A percentile compares a stretch with the other conserved stretches of the same genome.
phyloP scores from a whole-genome alignment of 2,113 vertebrate genomes.

The Columba janthina region DNA sequence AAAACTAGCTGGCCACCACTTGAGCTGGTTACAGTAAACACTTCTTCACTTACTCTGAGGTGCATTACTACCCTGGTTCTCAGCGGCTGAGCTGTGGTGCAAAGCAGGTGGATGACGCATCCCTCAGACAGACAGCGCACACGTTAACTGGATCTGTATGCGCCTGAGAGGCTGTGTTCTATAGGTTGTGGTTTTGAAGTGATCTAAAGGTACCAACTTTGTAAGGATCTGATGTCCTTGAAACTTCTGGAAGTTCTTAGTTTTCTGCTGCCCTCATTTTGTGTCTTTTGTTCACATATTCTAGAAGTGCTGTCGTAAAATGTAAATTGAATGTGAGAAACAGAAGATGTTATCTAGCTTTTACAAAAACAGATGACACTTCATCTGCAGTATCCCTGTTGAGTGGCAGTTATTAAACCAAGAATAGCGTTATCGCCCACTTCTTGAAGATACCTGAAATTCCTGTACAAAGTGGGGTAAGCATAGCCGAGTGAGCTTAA shows the following conservation, averaged over 20 bases:
- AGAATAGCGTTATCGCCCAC: neutral
- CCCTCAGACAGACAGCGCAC: neutral
- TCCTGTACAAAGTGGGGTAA: neutral
- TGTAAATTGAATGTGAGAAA: neutral
- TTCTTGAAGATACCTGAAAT: neutral
- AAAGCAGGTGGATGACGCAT: neutral
- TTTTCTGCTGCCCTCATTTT: neutral
- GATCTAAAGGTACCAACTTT: neutral
- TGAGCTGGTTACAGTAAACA: neutral
- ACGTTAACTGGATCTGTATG: neutral
- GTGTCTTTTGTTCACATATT: neutral
- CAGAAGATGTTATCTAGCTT: neutral
- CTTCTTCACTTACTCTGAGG: neutral
- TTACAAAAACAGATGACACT: neutral
- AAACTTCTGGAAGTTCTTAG: neutral
- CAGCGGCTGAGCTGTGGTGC: neutral
- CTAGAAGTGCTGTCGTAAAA: conserved; percentile 6
- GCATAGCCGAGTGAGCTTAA: neutral
- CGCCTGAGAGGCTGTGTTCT: neutral
- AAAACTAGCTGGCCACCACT: neutral
- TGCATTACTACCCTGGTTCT: neutral
- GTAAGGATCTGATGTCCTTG: neutral
- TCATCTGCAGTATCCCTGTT: neutral
- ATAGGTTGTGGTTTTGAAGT: neutral
- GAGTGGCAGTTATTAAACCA: neutral